Evolutionary conservation across 1,140 invertebrate genomes (phyloP).

Genomic region (Calephelis virginiensis): DNA sequence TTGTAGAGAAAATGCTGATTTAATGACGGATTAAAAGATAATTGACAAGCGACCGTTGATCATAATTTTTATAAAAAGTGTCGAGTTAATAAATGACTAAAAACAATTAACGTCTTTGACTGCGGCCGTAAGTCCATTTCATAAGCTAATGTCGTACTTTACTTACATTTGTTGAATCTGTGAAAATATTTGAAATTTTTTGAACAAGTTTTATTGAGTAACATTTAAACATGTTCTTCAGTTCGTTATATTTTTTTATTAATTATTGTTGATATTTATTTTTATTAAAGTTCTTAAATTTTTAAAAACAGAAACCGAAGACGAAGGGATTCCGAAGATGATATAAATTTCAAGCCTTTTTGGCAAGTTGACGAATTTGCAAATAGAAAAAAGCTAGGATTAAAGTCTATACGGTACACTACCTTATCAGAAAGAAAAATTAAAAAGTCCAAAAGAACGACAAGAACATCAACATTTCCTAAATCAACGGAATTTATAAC

Average conservation of each 20-base stretch:
- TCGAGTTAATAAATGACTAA: too few relatives aligned
- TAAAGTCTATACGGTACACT: conserved; percentile 57
- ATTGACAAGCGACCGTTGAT: too few relatives aligned
- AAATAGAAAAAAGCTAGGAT: conserved; percentile 33
- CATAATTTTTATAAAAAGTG: too few relatives aligned
- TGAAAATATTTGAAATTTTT: too few relatives aligned
- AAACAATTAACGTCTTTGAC: too few relatives aligned
- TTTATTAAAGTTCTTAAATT: neutral
- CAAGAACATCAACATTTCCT: conserved; percentile 21
- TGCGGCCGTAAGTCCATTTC: too few relatives aligned
- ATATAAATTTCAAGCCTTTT: conserved; percentile 49
- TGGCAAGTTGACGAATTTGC: conserved; percentile 53
- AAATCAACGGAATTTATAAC: conserved; percentile 53
- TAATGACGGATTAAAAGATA: too few relatives aligned
- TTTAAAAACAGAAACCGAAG: conserved; percentile 39
- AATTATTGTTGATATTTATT: neutral
- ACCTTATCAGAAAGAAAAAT: conserved; percentile 48
- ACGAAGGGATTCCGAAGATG: conserved; percentile 39
- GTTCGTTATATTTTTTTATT: neutral
- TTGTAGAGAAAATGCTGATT: too few relatives aligned
- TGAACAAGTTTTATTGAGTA: too few relatives aligned
- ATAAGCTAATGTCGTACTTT: too few relatives aligned
- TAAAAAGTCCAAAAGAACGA: conserved; percentile 32
- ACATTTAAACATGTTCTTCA: too few relatives aligned
- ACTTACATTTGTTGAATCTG: too few relatives aligned